Percentiles rank a stretch among this genome's conserved stretches.
Conservation (phyloP, 2,888 invertebrate species). For the Chirona hameri region DNA sequence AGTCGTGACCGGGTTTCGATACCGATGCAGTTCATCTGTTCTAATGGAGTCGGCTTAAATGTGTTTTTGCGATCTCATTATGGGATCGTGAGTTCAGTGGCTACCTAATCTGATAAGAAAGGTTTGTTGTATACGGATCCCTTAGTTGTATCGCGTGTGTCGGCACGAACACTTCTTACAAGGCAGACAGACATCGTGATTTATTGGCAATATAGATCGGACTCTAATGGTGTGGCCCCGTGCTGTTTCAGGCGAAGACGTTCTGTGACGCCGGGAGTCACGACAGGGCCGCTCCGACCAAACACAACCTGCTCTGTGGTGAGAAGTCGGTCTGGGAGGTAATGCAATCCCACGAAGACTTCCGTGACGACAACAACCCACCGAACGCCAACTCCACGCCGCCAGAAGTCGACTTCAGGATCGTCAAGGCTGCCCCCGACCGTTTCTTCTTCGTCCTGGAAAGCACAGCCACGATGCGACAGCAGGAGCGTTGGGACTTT, state of each 20-base stretch:
- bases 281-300: conserved; percentile 42
- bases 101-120: too few relatives aligned
- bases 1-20: too few relatives aligned
- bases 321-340: conserved; percentile 46
- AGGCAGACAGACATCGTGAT: not conserved
- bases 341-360: conserved; percentile 44
- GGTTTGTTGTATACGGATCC: too few relatives aligned
- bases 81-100: not conserved
- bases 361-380: conserved; percentile 40
- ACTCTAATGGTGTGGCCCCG: not conserved
- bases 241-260: conserved; percentile 51
- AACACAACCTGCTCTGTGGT: conserved; percentile 46
- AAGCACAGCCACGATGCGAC: conserved; percentile 29
- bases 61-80: not conserved
- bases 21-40: too few relatives aligned
- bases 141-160: too few relatives aligned
- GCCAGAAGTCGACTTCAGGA: not conserved
- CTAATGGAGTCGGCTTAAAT: too few relatives aligned
- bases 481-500: conserved; percentile 58
- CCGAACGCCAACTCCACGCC: not conserved
- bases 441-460: conserved; percentile 28
- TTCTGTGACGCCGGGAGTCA: conserved; percentile 60
- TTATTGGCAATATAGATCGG: too few relatives aligned
- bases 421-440: not conserved
- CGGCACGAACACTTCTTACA: not conserved